Conservation (phyloP, 1,140 invertebrate species). For the Leptestheria dahalacensis region DNA sequence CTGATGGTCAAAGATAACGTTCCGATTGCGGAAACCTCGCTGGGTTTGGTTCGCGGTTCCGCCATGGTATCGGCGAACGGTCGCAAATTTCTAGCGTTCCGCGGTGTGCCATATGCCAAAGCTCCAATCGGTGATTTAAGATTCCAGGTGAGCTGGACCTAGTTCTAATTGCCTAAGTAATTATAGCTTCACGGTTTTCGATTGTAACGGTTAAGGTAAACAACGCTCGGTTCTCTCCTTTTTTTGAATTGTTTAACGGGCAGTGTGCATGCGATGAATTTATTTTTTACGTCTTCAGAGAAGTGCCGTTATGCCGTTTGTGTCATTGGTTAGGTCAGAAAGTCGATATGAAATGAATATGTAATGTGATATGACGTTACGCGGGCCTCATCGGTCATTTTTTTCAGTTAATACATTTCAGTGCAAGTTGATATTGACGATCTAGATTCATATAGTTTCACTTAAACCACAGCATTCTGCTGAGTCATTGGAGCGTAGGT, state of each 20-base stretch:
- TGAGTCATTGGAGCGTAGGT: too few species aligned
- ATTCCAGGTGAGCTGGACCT: constrained; percentile 32
- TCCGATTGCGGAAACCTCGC: neutral
- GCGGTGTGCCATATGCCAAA: constrained; percentile 40
- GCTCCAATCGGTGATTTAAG: constrained; percentile 38
- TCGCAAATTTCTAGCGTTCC: constrained; percentile 27
- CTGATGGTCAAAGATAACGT: neutral
- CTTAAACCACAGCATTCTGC: too few species aligned
- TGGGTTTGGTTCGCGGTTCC: neutral
- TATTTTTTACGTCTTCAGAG: neutral
- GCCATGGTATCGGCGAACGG: neutral
- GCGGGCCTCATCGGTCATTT: too few species aligned
- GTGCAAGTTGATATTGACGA: too few species aligned
- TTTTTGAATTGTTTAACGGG: constrained; percentile 25
- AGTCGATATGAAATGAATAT: too few species aligned
- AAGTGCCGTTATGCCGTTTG: constrained; percentile 17
- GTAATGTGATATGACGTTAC: too few species aligned
- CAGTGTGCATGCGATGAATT: constrained; percentile 27
- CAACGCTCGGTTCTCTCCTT: too few species aligned
- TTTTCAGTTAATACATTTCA: too few species aligned
- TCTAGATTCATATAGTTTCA: too few species aligned
- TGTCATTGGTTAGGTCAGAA: too few species aligned
- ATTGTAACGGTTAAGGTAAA: too few species aligned
- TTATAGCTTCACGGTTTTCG: neutral
- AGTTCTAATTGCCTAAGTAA: too few species aligned